A percentile compares a stretch with the other conserved stretches of the same genome.
phyloP scores from a whole-genome alignment of 2,797 vertebrate species.

The Arremon aurantiirostris region DNA sequence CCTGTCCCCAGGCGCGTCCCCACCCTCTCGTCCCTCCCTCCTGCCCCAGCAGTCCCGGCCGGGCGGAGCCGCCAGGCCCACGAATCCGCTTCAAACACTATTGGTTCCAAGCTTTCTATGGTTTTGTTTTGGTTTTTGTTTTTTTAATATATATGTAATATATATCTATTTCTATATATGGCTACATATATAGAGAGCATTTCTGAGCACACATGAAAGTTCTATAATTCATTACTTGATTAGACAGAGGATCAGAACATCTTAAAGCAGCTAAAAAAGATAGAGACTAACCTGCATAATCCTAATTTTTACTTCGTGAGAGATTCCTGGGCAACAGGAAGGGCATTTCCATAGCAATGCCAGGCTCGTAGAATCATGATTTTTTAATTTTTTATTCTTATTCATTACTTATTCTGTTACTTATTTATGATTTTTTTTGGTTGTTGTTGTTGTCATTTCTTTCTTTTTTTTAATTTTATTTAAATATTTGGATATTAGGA shows the following conservation, averaged over 20 bases:
- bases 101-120: conserved; percentile 18
- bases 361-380: background rate
- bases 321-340: conserved; percentile 17
- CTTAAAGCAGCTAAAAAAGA: background rate
- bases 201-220: conserved; percentile 56
- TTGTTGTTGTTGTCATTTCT: background rate
- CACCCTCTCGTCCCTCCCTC: background rate
- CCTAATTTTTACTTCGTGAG: background rate
- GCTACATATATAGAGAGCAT: conserved; percentile 29
- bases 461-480: conserved; percentile 2
- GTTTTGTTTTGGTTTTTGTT: background rate
- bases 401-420: conserved; percentile 45
- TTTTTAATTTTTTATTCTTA: background rate
- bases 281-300: background rate
- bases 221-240: conserved; percentile 18
- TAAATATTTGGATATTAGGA: conserved; percentile 53
- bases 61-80: background rate
- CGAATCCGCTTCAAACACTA: conserved; percentile 45
- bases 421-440: conserved; percentile 32
- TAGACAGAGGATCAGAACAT: background rate
- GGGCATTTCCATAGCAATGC: conserved; percentile 6
- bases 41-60: background rate
- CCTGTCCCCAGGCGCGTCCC: conserved; percentile 33
- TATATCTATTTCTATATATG: conserved; percentile 39
- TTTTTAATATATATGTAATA: background rate